Evolutionary conservation across 2,113 vertebrate genomes (phyloP), one percentile per base, ranked within the genome.

Genomic region (Willisornis vidua): DNA sequence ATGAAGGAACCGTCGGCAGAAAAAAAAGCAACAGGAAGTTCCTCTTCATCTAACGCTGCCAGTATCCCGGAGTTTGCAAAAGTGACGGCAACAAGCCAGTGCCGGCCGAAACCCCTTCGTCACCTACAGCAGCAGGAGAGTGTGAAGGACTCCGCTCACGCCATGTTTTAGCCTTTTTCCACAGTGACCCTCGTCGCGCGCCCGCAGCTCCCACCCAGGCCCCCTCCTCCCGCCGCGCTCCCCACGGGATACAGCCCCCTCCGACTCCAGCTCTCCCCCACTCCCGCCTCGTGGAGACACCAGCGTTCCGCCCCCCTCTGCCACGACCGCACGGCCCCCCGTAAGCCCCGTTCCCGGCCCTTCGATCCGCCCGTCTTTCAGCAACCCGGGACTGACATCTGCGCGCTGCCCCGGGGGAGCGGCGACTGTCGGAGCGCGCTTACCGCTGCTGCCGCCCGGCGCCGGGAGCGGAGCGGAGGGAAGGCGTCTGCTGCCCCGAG

Each of bases 401-500:
- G 62, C 29, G 28, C n/a, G 28, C 66, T 26, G 22, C 18, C 48
- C 52, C 31, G 7, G 11, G 19, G 10, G 22, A 35, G 10, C 12
- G 6, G 35, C 18, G 20, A 33, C 9, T 72, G 68, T 25, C 24
- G 35, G 7, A 77, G 28, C 31, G 24, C 12, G 35, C 17, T 29
- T 54, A 61, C 28, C 33, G 11, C 54, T 39, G 23, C 57, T 43
- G 16, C 55, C 3, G 23, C 15, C 51, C 18, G 13, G 58, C 31
- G 14, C 12, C 28, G 14, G 26, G 11, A 51, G 3, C 3, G 11
- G 4, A 29, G 3, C 3, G 11, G 4, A 29, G 22, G 0, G 35
- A 62, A 57, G 3, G 18, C 5, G 6, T 5, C 4, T 3, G 15
- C 20, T 25, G 19, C 31, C 58, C 63, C 33, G 9, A 51, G 2